Conservation (phyloP, 2,113 vertebrate species). For the Syngnathus typhle region DNA sequence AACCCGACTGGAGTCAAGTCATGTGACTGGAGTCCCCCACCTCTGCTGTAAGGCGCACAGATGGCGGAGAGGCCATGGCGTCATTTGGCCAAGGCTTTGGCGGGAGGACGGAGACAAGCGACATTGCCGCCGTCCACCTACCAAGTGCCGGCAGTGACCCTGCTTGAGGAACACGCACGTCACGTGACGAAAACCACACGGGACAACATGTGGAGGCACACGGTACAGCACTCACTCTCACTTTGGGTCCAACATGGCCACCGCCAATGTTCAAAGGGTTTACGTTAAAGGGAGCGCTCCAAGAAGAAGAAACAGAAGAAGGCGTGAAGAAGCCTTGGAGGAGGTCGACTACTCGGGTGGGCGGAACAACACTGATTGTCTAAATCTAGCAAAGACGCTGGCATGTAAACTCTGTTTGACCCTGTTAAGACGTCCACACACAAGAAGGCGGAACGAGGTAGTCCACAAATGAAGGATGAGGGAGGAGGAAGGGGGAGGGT, state of each 20-base stretch:
- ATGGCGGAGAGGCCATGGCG: constrained; percentile 57
- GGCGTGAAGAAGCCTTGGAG: background rate
- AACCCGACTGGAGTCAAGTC: background rate
- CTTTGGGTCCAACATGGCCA: constrained; percentile 4
- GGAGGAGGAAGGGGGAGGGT: background rate
- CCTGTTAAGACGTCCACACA: constrained; percentile 41
- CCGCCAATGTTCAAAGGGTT: background rate
- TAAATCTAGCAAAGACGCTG: constrained; percentile 45
- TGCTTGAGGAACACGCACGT: background rate
- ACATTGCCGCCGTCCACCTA: background rate
- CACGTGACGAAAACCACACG: constrained; percentile 6
- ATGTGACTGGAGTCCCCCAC: background rate
- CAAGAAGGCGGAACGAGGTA: constrained; percentile 54
- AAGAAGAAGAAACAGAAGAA: background rate
- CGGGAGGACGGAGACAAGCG: constrained; percentile 22
- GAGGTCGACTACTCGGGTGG: background rate
- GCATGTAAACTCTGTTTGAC: constrained; percentile 60
- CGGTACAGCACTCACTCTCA: constrained; percentile 62
- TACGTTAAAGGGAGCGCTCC: constrained; percentile 57
- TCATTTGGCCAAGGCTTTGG: constrained; percentile 58
- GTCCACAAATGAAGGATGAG: constrained; percentile 32
- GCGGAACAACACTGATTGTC: constrained; percentile 60
- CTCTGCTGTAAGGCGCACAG: constrained; percentile 55
- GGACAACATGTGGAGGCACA: constrained; percentile 49
- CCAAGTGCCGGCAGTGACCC: constrained; percentile 47